Conservation (phyloP, 2,888 invertebrate species). For the Actias luna region DNA sequence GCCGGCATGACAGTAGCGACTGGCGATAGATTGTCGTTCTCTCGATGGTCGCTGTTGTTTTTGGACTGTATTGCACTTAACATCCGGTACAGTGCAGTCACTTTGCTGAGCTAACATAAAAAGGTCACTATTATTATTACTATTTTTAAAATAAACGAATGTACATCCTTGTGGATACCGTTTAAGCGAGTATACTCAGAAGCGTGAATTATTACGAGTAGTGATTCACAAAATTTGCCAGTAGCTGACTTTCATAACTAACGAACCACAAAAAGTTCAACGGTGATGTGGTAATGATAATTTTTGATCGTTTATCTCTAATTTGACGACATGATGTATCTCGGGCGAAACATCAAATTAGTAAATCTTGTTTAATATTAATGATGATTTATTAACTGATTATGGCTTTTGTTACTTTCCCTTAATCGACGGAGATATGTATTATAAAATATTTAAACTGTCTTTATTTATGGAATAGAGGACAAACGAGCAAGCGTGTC, state of each 20-base stretch:
- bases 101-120: too few species aligned
- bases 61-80: too few species aligned
- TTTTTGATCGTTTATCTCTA: neutral
- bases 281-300: conserved; percentile 26
- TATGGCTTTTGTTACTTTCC: neutral
- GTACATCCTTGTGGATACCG: conserved; percentile 33
- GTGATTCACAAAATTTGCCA: conserved; percentile 45
- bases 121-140: too few species aligned
- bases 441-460: neutral
- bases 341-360: conserved; percentile 1
- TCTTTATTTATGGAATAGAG: too few species aligned
- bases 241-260: conserved; percentile 40
- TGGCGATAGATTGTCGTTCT: too few species aligned
- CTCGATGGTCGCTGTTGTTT: too few species aligned
- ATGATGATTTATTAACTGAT: neutral
- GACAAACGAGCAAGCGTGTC: too few species aligned
- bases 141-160: neutral
- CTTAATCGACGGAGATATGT: neutral
- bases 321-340: neutral
- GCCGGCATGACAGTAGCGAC: too few species aligned
- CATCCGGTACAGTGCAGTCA: too few species aligned
- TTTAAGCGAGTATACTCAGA: conserved; percentile 35
- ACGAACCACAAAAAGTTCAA: conserved; percentile 53
- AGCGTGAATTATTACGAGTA: conserved; percentile 42
- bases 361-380: neutral